phyloP scores from a whole-genome alignment of 1,140 invertebrate genomes.

The Homarus americanus region DNA sequence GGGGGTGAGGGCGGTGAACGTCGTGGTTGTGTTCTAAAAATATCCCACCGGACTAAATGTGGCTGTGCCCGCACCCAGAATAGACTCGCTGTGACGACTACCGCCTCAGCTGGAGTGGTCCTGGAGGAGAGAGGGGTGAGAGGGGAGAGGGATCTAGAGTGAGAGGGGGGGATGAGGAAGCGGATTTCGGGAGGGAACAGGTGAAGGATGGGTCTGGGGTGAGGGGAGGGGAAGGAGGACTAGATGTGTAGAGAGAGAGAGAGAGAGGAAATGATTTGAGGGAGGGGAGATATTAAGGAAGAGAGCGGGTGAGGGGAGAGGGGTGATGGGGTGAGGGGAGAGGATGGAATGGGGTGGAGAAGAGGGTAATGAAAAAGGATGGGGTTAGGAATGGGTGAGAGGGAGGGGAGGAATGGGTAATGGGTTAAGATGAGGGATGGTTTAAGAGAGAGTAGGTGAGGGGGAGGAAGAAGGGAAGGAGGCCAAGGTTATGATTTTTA shows the following conservation, averaged over 20 bases:
- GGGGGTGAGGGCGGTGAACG: no score
- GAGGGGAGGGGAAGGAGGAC: neutral
- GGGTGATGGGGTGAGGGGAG: neutral
- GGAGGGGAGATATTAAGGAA: neutral
- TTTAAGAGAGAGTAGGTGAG: neutral
- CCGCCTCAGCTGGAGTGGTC: neutral
- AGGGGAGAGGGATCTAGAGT: neutral
- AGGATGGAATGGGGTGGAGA: neutral
- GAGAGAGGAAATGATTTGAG: no score
- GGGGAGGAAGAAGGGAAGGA: no score
- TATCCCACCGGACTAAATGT: neutral
- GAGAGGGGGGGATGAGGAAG: neutral
- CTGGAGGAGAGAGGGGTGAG: neutral
- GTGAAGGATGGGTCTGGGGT: neutral
- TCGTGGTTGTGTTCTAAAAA: neutral
- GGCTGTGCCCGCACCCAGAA: neutral
- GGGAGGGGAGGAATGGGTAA: neutral
- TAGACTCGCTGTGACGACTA: neutral
- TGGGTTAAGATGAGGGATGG: neutral
- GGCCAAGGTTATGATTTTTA: no score
- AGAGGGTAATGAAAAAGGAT: no score
- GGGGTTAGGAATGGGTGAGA: no score
- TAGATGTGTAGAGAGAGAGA: no score
- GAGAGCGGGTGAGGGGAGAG: no score
- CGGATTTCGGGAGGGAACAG: no score